Evolutionary conservation across 2,113 vertebrate genomes (phyloP), one percentile per base, ranked within the genome.

Genomic region (Odocoileus virginianus): DNA sequence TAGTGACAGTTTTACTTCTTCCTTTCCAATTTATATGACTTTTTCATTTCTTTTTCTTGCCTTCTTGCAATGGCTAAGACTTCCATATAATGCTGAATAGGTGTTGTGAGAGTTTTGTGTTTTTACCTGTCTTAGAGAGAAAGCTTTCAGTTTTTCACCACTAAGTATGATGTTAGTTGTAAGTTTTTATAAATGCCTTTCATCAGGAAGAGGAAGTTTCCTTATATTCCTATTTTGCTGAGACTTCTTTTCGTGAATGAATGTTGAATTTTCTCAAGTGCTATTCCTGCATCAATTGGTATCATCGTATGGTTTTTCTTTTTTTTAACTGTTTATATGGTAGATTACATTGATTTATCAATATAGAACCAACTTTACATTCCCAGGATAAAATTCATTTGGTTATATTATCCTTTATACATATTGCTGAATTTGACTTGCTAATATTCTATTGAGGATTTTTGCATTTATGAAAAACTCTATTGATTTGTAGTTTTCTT

Each of bases 41-140:
- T 87, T 76, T 87, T 64, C 60, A 60, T 89, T 92, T 85, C 23
- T 89, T 95, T 95, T 74, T 83, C 90, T 90, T 96, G 5, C 12
- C 21, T 57, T 95, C 87, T 93, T 60, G 52, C 47, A 47, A n/a
- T 87, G 60, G 86, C 81, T 82, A 74, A 16, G 45, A 55, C 87
- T 87, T 97, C 23, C 45, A 33, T 19, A 76, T 28, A n/a, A 28
- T 64, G 12, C 61, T 52, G 21, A 86, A 15, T 28, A 86, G 9
- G 47, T 50, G 30, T 79, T 71, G 33, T 86, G 52, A 81, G 57
- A 40, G 17, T 50, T 15, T 89, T 50, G 17, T 12, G 9, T 27
- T 87, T 12, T 67, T 71, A 28, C 13, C n/a, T 64, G 28, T 71
- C 33, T 71, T 84, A n/a, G 40, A 25, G 47, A 43, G 43, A 74